Percentiles rank a stretch among this genome's conserved stretches.
phyloP scores from a whole-genome alignment of 2,888 invertebrate species.

The Tetragnatha montana region DNA sequence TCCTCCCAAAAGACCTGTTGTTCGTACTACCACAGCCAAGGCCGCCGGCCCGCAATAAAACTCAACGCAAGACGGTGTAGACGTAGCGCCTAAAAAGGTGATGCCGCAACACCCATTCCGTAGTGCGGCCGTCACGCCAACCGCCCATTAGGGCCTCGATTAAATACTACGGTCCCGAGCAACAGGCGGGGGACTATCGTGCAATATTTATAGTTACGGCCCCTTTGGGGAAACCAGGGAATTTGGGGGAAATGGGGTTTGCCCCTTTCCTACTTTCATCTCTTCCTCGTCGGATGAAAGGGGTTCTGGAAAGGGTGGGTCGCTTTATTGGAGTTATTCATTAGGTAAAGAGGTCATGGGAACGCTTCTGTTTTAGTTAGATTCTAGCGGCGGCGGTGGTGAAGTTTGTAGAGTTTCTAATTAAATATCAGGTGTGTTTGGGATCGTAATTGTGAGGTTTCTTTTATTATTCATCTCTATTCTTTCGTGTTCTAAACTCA shows the following conservation, averaged over 20 bases:
- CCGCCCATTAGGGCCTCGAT: slow-evolving; percentile 11
- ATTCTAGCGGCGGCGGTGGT: too few relatives aligned
- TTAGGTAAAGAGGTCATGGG: background rate
- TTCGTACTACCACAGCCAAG: too few relatives aligned
- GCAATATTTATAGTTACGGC: background rate
- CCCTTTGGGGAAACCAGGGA: background rate
- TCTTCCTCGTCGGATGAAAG: background rate
- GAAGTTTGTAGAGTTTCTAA: too few relatives aligned
- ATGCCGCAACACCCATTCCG: background rate
- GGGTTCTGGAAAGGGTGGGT: background rate
- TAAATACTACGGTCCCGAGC: background rate
- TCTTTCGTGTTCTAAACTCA: too few relatives aligned
- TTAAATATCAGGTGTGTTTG: too few relatives aligned
- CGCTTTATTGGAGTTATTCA: background rate
- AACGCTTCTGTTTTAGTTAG: background rate
- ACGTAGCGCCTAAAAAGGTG: background rate
- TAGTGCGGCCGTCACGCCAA: background rate
- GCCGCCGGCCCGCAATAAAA: too few relatives aligned
- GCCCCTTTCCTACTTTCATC: background rate
- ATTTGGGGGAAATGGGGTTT: background rate
- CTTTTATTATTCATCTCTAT: too few relatives aligned
- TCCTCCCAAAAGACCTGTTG: too few relatives aligned
- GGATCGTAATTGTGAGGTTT: too few relatives aligned
- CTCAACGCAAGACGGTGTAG: background rate
- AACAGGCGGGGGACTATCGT: background rate